Conservation (phyloP, 2,113 vertebrate species). For the Ptyas mucosa region DNA sequence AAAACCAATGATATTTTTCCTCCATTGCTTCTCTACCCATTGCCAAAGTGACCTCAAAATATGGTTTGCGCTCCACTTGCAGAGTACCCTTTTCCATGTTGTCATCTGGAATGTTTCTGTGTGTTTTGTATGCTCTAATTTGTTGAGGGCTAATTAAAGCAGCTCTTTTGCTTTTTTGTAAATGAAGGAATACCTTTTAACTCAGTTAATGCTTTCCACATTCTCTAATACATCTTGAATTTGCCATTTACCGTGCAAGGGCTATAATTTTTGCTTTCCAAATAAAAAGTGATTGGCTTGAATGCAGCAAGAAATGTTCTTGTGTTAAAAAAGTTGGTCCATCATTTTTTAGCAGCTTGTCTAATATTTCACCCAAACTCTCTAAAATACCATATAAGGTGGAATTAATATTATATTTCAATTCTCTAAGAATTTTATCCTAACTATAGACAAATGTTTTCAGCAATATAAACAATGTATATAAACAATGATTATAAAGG, state of each 20-base stretch:
- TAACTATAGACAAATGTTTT: neutral
- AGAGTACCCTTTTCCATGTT: neutral
- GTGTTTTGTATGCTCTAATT: neutral
- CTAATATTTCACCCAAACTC: neutral
- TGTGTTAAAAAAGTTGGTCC: neutral
- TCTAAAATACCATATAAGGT: neutral
- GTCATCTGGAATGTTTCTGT: neutral
- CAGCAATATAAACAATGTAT: neutral
- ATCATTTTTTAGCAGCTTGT: neutral
- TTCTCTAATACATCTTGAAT: neutral
- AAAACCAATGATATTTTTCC: neutral
- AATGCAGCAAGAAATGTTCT: neutral
- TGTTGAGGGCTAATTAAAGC: neutral
- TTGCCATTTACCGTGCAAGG: neutral
- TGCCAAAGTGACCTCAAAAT: neutral
- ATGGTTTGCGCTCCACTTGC: neutral
- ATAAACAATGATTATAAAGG: neutral
- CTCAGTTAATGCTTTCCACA: neutral
- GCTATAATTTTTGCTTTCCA: neutral
- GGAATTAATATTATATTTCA: neutral
- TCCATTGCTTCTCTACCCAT: neutral
- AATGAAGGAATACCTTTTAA: neutral
- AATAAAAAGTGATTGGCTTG: neutral
- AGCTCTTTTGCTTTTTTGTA: neutral
- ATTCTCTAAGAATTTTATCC: too few relatives aligned